Percentiles rank a stretch among this genome's conserved stretches.
Evolutionary conservation across 2,888 invertebrate genomes (phyloP).

Genomic region (Aphidius colemani): DNA sequence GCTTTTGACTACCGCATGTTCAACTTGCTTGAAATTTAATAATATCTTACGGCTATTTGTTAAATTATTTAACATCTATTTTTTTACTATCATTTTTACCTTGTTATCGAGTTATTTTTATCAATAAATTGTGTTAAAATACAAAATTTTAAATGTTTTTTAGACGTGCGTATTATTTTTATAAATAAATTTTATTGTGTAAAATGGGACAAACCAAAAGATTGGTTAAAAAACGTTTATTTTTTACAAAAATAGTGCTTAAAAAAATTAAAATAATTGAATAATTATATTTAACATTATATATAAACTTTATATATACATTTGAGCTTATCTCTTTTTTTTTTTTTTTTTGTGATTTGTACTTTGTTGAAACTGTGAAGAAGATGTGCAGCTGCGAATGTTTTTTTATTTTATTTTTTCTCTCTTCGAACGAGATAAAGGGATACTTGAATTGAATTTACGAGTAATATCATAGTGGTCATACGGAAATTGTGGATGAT

Average conservation of each 20-base stretch:
- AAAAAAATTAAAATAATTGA: constrained; percentile 40
- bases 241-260: constrained; percentile 42
- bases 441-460: not conserved
- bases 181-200: not conserved
- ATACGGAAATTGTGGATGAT: not conserved
- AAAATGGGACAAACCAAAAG: not conserved
- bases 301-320: not conserved
- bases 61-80: not conserved
- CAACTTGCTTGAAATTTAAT: too few relatives aligned
- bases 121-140: not conserved
- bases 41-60: not conserved
- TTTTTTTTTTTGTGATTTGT: constrained; percentile 3
- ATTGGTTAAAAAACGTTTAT: constrained; percentile 39
- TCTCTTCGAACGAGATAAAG: not conserved
- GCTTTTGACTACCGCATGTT: too few relatives aligned
- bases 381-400: constrained; percentile 7
- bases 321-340: constrained; percentile 8
- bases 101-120: not conserved
- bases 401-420: constrained; percentile 4
- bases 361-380: not conserved
- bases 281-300: constrained; percentile 37
- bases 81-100: too few relatives aligned
- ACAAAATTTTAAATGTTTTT: not conserved
- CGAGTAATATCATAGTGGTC: not conserved
- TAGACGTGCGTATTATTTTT: not conserved